Percentiles rank a stretch among this genome's conserved stretches.
phyloP scores from a whole-genome alignment of 2,113 vertebrate species.

The Podarcis cretensis region DNA sequence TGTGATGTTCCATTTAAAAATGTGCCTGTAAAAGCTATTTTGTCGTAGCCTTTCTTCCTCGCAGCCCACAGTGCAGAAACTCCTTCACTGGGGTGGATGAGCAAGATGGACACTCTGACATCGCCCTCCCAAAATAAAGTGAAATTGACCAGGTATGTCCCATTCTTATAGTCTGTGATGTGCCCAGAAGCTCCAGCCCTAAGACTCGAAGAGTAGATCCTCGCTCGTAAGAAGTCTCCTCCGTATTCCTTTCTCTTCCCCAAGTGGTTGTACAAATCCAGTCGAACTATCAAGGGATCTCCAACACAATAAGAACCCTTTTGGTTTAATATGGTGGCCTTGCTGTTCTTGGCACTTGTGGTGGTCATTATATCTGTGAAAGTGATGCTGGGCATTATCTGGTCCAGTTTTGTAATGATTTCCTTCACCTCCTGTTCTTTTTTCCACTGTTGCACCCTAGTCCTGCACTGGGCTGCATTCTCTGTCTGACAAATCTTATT shows the following conservation, averaged over 20 bases:
- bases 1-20: constrained; percentile 34
- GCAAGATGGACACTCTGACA: constrained; percentile 46
- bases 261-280: constrained; percentile 39
- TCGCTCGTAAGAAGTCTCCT: too few relatives aligned
- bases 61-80: constrained; percentile 58
- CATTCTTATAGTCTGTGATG: too few relatives aligned
- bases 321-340: constrained; percentile 34
- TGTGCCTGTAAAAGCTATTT: constrained; percentile 54
- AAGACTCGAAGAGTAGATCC: too few relatives aligned
- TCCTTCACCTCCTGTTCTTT: not conserved
- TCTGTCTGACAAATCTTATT: not conserved
- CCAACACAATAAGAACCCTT: constrained; percentile 42
- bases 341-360: constrained; percentile 50
- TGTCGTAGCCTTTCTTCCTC: constrained; percentile 57
- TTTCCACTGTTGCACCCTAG: not conserved
- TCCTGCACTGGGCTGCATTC: too few relatives aligned
- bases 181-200: too few relatives aligned
- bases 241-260: constrained; percentile 57
- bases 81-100: constrained; percentile 66
- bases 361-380: constrained; percentile 25
- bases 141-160: constrained; percentile 25
- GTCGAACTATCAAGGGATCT: constrained; percentile 40
- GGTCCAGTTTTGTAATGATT: constrained; percentile 31
- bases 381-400: constrained; percentile 31
- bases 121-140: constrained; percentile 61